Evolutionary conservation across 2,797 vertebrate species (phyloP), one percentile per base, ranked within the genome.

Genomic region (Alouatta caraya): DNA sequence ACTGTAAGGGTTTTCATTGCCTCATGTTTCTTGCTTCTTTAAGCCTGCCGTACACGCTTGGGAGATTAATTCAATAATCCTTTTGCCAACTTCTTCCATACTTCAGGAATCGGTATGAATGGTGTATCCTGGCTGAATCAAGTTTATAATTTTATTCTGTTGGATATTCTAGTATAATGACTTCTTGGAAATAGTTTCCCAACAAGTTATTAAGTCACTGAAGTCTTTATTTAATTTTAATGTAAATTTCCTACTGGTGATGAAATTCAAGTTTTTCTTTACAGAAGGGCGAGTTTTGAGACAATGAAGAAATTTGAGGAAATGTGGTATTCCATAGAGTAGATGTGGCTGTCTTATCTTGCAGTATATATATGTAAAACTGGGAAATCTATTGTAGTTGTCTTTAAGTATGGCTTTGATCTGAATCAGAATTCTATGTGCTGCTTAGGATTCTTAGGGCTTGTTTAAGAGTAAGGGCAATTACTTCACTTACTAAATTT

Each of bases 91-190:
- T 73, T 83, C n/a, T 86, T 83, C 3, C n/a, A 17, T 55, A 73
- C 14, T 59, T 90, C 9, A 94, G 46, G 39, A 73, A 75, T 79
- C 3, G 84, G 5, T 57, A 37, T 82, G 33, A 88, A 80, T 96
- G 50, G 12, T 61, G 5, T 50, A 57, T 95, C 46, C 21, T 75
- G 14, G 15, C 76, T 67, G 12, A 90, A 88, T 91, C 55, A 93
- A 76, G 17, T 79, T 88, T 93, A 59, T 84, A 76, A 15, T 90
- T 90, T 93, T 86, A 44, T 94, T 96, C 7, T 83, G 9, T 90
- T 90, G 61, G 93, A 44, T 90, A 44, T 88, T 61, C 39, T 22
- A 64, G 28, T 93, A 22, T 80, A 73, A 92, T 8, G 21, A 73
- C 59, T 73, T 75, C 33, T 67, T 85, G 22, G 59, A 42, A 90